Percentiles rank a stretch among this genome's conserved stretches.
Evolutionary conservation across 2,888 invertebrate species (phyloP).

Genomic region (Lepidocyrtoides sp.): DNA sequence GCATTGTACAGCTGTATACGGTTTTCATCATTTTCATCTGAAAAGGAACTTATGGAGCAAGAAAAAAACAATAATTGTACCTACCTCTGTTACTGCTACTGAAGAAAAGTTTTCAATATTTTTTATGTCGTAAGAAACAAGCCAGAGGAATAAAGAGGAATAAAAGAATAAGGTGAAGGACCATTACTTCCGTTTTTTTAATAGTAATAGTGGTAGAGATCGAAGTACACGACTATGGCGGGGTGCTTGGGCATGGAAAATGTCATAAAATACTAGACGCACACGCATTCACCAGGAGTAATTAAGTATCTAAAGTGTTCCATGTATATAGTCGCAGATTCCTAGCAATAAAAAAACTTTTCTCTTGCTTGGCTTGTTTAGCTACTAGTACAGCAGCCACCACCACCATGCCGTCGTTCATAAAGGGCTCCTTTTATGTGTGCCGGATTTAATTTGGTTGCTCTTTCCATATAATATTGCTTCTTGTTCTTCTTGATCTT

Average conservation of each 20-base stretch:
- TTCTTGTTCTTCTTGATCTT: background rate
- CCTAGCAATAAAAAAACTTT: background rate
- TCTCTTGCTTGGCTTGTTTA: background rate
- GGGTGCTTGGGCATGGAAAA: background rate
- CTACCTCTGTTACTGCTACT: no score
- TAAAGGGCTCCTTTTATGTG: background rate
- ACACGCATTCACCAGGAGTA: background rate
- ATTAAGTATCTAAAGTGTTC: conserved; percentile 61
- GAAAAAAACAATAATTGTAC: background rate
- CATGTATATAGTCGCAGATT: conserved; percentile 13
- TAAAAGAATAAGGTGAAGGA: background rate
- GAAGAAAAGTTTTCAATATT: no score
- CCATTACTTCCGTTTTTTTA: no score
- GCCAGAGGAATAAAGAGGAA: background rate
- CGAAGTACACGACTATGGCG: no score
- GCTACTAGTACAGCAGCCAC: no score
- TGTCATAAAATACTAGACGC: conserved; percentile 29
- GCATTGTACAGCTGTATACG: background rate
- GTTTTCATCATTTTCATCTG: background rate
- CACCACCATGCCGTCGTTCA: background rate
- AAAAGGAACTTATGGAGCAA: background rate
- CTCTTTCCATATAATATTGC: background rate
- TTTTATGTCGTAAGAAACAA: background rate
- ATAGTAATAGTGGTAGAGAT: background rate
- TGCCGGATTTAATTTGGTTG: conserved; percentile 57